Conservation (phyloP, 2,113 vertebrate species). For the Agapornis roseicollis region DNA sequence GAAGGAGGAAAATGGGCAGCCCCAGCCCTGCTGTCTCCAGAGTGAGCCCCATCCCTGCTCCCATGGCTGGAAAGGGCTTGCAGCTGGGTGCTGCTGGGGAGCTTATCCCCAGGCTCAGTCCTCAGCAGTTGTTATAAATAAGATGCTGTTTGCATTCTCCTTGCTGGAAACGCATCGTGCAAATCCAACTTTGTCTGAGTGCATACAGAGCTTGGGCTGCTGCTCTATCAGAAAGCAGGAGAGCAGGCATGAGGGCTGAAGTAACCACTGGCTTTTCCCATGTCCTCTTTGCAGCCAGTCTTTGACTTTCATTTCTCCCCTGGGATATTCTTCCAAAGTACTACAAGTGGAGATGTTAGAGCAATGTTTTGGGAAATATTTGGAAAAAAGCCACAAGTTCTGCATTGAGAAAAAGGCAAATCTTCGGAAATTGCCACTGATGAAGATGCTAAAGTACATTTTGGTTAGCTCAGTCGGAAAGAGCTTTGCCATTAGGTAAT, state of each 20-base stretch:
- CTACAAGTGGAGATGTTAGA: not conserved
- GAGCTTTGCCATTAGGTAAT: not conserved
- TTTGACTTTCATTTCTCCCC: not conserved
- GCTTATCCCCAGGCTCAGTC: not conserved
- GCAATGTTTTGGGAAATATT: not conserved
- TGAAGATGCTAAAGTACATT: not conserved
- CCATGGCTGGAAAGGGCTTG: fast-evolving
- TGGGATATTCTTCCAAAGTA: not conserved
- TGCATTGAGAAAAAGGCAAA: not conserved
- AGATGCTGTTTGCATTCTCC: not conserved
- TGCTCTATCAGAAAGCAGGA: not conserved
- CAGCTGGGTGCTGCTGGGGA: not conserved
- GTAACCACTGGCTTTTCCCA: not conserved
- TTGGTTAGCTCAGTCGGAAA: not conserved
- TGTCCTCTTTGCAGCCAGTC: not conserved
- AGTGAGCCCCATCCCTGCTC: not conserved
- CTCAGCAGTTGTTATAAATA: not conserved
- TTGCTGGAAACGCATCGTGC: fast-evolving
- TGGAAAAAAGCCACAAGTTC: not conserved
- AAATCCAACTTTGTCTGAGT: not conserved
- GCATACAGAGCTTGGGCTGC: not conserved
- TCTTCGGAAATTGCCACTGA: not conserved
- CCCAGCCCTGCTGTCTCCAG: not conserved
- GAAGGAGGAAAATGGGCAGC: not conserved
- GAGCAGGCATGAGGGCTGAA: not conserved